Percentiles rank a stretch among this genome's conserved stretches.
These are phyloP conservation scores for Acridotheres tristis DNA, from an alignment of 2,797 vertebrate species.

Conservation along the genomic window DNA sequence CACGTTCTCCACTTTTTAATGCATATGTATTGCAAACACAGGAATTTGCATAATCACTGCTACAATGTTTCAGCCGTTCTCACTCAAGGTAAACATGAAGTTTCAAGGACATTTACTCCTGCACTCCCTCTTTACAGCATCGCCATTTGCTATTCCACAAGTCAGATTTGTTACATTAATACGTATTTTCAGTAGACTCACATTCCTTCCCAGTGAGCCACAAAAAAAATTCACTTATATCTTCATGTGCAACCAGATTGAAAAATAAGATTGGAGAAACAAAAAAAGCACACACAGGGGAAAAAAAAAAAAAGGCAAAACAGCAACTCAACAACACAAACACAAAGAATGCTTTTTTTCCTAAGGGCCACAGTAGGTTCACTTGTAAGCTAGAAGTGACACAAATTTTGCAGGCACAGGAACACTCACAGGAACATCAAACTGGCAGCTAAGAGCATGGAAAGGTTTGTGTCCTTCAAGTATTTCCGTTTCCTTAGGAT, in stretches of 20 bases:
- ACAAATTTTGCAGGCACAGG: not conserved
- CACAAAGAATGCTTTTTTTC: fast-evolving
- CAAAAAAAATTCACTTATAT: not conserved
- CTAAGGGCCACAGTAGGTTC: not conserved
- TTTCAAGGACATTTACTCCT: not conserved
- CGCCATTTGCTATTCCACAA: not conserved
- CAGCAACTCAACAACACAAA: not conserved
- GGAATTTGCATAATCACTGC: not conserved
- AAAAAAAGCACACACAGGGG: fast-evolving
- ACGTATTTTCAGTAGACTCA: not conserved
- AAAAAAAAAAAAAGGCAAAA: not conserved
- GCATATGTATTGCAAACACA: not conserved
- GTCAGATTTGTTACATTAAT: not conserved
- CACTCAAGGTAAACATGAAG: not conserved
- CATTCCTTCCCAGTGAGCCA: not conserved
- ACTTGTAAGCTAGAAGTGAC: not conserved
- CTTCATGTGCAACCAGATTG: not conserved
- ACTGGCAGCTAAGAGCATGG: not conserved
- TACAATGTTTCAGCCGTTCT: not conserved
- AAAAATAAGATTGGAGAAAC: not conserved
- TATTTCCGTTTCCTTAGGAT: not conserved
- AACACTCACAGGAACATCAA: not conserved
- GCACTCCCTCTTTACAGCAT: not conserved
- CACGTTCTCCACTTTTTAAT: not conserved
- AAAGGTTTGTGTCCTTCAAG: not conserved